Conservation (phyloP, 2,888 invertebrate genomes). For the Phymatocera aterrima region DNA sequence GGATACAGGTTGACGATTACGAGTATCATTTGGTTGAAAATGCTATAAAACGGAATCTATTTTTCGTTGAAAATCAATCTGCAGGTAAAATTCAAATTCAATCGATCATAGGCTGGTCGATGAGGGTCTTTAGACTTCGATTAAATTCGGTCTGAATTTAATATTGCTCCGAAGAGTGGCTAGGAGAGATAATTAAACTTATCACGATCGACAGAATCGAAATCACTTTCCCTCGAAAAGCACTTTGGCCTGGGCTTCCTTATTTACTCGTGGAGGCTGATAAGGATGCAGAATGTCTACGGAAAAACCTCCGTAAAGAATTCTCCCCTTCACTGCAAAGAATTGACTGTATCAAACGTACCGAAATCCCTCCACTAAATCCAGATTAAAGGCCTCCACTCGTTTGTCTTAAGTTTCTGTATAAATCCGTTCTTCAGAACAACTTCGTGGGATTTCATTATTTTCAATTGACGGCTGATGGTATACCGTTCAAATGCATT, state of each 20-base stretch:
- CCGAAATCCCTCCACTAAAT: slow-evolving; percentile 18
- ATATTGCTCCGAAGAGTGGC: slow-evolving; percentile 36
- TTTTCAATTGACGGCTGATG: slow-evolving; percentile 32
- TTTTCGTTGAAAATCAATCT: slow-evolving; percentile 26
- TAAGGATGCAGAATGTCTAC: slow-evolving; percentile 38
- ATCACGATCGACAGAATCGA: slow-evolving; percentile 41
- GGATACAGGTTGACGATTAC: not conserved
- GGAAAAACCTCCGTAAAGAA: slow-evolving; percentile 7
- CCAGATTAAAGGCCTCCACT: slow-evolving; percentile 32
- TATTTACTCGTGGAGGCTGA: slow-evolving; percentile 29
- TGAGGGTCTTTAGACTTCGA: slow-evolving; percentile 17
- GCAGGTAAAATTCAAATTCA: slow-evolving; percentile 30
- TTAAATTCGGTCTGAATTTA: slow-evolving; percentile 39
- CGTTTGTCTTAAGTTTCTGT: slow-evolving; percentile 29
- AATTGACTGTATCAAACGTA: slow-evolving; percentile 21
- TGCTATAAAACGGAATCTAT: slow-evolving; percentile 26
- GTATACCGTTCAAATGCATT: not conserved
- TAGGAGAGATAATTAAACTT: slow-evolving; percentile 42
- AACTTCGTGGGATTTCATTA: slow-evolving; percentile 33
- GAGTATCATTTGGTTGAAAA: slow-evolving; percentile 22
- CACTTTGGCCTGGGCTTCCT: slow-evolving; percentile 36
- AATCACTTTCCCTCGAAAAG: slow-evolving; percentile 35
- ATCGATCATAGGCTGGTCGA: slow-evolving; percentile 11
- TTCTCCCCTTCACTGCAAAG: slow-evolving; percentile 34
- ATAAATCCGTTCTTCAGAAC: slow-evolving; percentile 19